Evolutionary conservation across 2,113 vertebrate genomes (phyloP), one percentile per base, ranked within the genome.

Genomic region (Saguinus midas): DNA sequence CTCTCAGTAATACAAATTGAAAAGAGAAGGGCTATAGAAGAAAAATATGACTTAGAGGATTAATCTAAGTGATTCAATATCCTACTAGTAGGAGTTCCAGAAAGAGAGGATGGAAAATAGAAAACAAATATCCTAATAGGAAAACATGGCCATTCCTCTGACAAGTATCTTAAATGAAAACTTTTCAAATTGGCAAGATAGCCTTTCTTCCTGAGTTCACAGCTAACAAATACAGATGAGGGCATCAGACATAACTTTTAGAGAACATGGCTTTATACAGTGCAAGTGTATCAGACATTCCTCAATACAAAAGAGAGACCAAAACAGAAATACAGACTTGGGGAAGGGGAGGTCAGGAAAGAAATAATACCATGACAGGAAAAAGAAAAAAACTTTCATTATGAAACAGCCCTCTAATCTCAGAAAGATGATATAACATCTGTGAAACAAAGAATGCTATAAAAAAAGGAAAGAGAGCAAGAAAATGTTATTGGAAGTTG

Each of bases 61-160:
- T 10, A 79, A 29, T 40, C 45, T 20, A 11, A 43, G 18, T 70
- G 48, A 45, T 52, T 45, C 16, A 32, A 52, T 12, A 35, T 5
- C 45, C 84, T 52, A 37, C 61, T 70, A 70, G 8, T 55, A 81
- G n/a, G 64, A 68, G 25, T 68, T 91, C 76, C 27, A 66, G 75
- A 79, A 50, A 66, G 32, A 70, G 64, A 80, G 40, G 23, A 52
- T 3, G 21, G 58, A 66, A n/a, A n/a, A n/a, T n/a, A n/a, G n/a
- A n/a, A n/a, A 87, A 48, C 86, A 93, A 52, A 45, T 94, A 52
- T 94, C 97, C 55, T 61, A 76, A 55, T 50, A 88, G 84, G 88
- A 1, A 95, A 90, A 75, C 40, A 17, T 73, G 52, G 37, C 6
- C 14, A 61, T 84, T 48, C 29, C 37, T 29, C 29, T 75, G 90